A percentile compares a stretch with the other conserved stretches of the same genome.
Conservation (phyloP, 2,113 vertebrate genomes). For the Cervus canadensis region DNA sequence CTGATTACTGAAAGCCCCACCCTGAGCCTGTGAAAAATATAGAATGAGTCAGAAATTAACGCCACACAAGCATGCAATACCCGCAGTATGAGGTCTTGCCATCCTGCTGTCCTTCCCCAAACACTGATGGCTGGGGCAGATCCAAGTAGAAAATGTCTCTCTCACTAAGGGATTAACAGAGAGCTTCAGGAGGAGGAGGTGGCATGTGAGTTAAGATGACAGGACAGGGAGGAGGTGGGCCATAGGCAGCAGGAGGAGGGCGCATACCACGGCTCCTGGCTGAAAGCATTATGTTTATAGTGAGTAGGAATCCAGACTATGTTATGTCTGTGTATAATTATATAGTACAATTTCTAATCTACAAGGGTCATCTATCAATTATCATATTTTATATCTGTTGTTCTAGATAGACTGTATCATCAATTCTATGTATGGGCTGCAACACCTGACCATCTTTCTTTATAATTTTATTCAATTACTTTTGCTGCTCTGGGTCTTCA, state of each 20-base stretch:
- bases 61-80: background rate
- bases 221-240: background rate
- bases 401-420: background rate
- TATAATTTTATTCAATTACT: background rate
- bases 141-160: background rate
- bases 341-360: background rate
- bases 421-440: background rate
- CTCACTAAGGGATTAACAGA: background rate
- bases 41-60: background rate
- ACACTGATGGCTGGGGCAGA: background rate
- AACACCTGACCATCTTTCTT: background rate
- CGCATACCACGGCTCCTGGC: rapidly evolving
- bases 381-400: background rate
- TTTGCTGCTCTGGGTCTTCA: background rate
- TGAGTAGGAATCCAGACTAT: background rate
- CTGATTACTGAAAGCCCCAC: background rate
- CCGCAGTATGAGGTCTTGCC: rapidly evolving
- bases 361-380: background rate
- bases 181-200: background rate
- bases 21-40: background rate
- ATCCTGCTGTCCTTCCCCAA: background rate
- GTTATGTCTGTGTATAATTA: background rate
- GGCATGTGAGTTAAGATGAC: background rate
- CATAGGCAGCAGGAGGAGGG: background rate
- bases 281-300: background rate